Base-by-base conservation (phyloP, 2,888 invertebrate genomes). In the Nesidiocoris tenuis region DNA sequence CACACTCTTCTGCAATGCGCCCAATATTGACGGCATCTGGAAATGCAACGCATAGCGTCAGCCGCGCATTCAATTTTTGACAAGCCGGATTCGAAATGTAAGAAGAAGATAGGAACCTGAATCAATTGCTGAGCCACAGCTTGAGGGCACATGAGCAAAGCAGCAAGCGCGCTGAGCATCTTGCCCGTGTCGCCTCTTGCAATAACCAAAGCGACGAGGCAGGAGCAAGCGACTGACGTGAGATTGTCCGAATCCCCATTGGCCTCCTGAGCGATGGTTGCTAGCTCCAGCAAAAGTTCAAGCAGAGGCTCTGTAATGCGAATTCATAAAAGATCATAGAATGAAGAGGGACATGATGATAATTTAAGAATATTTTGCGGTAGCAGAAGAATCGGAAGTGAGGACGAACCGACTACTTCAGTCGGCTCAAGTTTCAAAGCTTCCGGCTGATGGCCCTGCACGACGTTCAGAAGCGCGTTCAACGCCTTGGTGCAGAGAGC, bases 141-240 rank as follows among this genome's bases (percentile, higher is more conserved):
- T 80, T 91, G 86, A 0, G 93, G 89, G 72, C 93, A 93, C 92
- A 96, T 96, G 61, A 95, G 87, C 79, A 97, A 87, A 23, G 95
- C 92, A 1, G 94, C 91, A 55, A 94, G 89, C 2, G 97, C 95
- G 81, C 91, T 90, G 3, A 98, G 86, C 81, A 95, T 90, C 82
- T 95, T 91, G 77, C 95, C 95, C 9, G 96, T 94, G 83, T 96
- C 94, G 2, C 98, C 98, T 74, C 94, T 87, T 0, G 97, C 96
- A 65, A 98, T 93, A 16, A 95, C 94, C 77, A 98, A 86, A 74
- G 96, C 94, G 71, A 98, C 87, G 7, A 99, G 87, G 80, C 96
- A 96, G 0, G 98, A 92, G 83, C 95, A 95, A 68, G 96, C 95
- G 77, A 95, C 88, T 2, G 95, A 91, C 19, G 95, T 94, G 81